Conservation (phyloP, 2,113 vertebrate genomes). For the Megaptera novaeangliae region DNA sequence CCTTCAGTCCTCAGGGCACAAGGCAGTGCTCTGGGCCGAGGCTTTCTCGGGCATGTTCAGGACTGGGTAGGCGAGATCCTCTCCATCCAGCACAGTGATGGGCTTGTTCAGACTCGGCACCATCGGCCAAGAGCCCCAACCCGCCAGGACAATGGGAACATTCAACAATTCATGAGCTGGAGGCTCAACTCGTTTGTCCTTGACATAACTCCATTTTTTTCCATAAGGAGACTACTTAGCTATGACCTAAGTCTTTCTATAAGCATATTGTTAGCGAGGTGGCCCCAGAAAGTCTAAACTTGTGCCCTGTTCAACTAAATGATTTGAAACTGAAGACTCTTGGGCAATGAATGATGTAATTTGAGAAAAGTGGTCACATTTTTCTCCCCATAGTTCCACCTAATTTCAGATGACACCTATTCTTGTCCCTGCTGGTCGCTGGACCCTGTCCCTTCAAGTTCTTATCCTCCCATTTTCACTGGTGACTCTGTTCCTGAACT, state of each 20-base stretch:
- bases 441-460: neutral
- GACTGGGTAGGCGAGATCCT: neutral
- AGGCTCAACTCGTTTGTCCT: constrained; percentile 67
- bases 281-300: neutral
- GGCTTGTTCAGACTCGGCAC: constrained; percentile 76
- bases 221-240: constrained; percentile 67
- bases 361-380: neutral
- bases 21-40: neutral
- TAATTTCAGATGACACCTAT: neutral
- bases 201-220: constrained; percentile 63
- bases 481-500: neutral
- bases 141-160: constrained; percentile 73
- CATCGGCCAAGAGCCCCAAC: constrained; percentile 35
- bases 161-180: constrained; percentile 69
- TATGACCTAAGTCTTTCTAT: constrained; percentile 62
- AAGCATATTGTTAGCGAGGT: constrained; percentile 54
- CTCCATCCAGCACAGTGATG: constrained; percentile 59
- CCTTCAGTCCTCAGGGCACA: neutral
- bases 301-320: neutral
- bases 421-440: neutral
- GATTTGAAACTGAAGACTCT: neutral
- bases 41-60: constrained; percentile 33
- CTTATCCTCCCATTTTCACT: neutral
- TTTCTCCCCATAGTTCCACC: neutral
- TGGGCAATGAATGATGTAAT: neutral